Evolutionary conservation across 2,797 vertebrate species (phyloP).

Genomic region (Toxotes lorentzi): DNA sequence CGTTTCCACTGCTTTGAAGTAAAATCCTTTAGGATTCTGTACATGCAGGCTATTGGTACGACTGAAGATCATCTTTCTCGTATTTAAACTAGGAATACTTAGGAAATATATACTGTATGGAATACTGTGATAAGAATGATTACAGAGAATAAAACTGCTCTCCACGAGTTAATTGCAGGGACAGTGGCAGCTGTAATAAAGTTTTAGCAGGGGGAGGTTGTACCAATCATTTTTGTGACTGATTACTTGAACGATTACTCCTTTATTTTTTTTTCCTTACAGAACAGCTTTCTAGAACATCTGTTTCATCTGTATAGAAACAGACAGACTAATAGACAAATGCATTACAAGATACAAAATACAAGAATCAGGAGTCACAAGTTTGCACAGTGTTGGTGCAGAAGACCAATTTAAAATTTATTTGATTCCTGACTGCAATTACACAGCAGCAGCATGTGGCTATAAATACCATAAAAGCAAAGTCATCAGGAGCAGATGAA

Average conservation of each 20-base stretch:
- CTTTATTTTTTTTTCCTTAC: background rate
- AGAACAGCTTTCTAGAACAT: conserved; percentile 10
- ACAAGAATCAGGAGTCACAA: conserved; percentile 38
- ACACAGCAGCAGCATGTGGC: conserved; percentile 52
- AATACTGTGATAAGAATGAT: conserved; percentile 31
- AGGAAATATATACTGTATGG: conserved; percentile 3
- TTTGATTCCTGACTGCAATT: conserved; percentile 60
- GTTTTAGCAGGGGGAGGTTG: conserved; percentile 11
- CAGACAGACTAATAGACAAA: conserved; percentile 8
- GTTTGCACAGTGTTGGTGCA: conserved; percentile 34
- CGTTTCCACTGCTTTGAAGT: conserved; percentile 53
- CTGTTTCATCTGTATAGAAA: conserved; percentile 20
- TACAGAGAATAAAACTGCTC: conserved; percentile 21
- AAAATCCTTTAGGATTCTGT: conserved; percentile 44
- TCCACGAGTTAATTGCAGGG: conserved; percentile 9
- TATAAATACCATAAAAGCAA: conserved; percentile 58
- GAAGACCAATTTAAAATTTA: conserved; percentile 56
- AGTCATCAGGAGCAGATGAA: conserved; percentile 55
- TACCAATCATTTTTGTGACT: conserved; percentile 16
- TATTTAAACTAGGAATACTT: conserved; percentile 24
- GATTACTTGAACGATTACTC: too few species aligned
- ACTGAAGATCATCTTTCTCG: conserved; percentile 11
- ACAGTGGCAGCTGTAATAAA: conserved; percentile 18
- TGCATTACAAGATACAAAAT: too few species aligned
- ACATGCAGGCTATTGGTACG: conserved; percentile 8